Evolutionary conservation across 2,888 invertebrate species (phyloP).

Genomic region (Diloba caeruleocephala): DNA sequence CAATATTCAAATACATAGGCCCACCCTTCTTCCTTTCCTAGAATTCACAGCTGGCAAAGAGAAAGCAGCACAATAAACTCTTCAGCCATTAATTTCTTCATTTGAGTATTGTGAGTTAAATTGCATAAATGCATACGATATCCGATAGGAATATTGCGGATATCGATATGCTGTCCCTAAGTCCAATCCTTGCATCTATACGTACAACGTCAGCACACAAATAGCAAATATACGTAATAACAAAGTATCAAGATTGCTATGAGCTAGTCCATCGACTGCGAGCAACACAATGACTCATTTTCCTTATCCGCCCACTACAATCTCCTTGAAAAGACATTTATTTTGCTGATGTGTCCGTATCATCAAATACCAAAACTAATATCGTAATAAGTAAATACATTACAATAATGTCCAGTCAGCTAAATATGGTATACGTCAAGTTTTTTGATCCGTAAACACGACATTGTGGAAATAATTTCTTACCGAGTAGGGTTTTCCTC

Average conservation of each 20-base stretch:
- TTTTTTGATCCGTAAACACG: constrained; percentile 39
- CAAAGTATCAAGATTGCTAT: constrained; percentile 41
- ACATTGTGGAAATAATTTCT: constrained; percentile 45
- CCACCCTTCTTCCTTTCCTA: too few species aligned
- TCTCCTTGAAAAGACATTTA: constrained; percentile 8
- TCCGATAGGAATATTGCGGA: background rate
- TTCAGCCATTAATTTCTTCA: too few species aligned
- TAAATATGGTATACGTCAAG: constrained; percentile 31
- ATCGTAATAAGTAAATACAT: constrained; percentile 27
- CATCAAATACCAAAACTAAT: constrained; percentile 5
- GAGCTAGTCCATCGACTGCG: constrained; percentile 26
- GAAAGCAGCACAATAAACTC: too few species aligned
- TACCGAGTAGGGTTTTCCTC: constrained; percentile 35
- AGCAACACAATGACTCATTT: constrained; percentile 13
- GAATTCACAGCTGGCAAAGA: too few species aligned
- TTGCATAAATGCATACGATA: background rate
- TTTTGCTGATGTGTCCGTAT: constrained; percentile 6
- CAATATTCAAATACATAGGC: too few species aligned
- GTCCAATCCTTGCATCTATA: too few species aligned
- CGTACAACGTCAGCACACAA: too few species aligned
- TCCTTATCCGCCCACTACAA: constrained; percentile 21
- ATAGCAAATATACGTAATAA: constrained; percentile 13
- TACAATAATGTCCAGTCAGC: constrained; percentile 29
- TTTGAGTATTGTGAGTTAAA: too few species aligned
- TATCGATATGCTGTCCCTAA: too few species aligned